Conservation (phyloP, 2,888 invertebrate species). For the Augochlorella aurata region DNA sequence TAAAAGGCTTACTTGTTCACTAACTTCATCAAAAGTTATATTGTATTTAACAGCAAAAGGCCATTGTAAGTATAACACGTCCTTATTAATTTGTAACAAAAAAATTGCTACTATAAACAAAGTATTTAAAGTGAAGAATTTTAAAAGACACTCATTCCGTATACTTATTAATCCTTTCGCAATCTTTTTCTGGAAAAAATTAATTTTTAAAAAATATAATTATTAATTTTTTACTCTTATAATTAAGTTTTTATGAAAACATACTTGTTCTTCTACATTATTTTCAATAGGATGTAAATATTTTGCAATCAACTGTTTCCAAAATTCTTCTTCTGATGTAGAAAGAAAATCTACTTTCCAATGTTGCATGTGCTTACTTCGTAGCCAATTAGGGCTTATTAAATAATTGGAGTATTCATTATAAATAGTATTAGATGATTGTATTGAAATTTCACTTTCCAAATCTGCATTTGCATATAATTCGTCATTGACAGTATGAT, state of each 20-base stretch:
- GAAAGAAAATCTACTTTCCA: conserved; percentile 87
- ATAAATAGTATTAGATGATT: conserved; percentile 2
- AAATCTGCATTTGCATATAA: conserved; percentile 32
- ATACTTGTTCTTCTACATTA: conserved; percentile 85
- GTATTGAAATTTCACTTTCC: conserved; percentile 41
- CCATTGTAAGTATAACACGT: conserved; percentile 84
- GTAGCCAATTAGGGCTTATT: conserved; percentile 87
- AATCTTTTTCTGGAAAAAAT: conserved; percentile 77
- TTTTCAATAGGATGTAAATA: conserved; percentile 90
- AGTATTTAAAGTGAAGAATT: conserved; percentile 87
- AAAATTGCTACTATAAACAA: conserved; percentile 86
- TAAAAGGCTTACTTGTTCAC: conserved; percentile 77
- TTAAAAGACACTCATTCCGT: conserved; percentile 84
- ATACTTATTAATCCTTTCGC: conserved; percentile 83
- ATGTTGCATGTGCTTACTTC: conserved; percentile 86
- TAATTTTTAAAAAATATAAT: not conserved
- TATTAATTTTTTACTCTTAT: not conserved
- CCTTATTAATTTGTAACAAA: conserved; percentile 86
- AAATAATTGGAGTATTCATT: conserved; percentile 77
- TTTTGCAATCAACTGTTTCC: conserved; percentile 89
- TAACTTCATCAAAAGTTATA: conserved; percentile 79
- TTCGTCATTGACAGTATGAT: conserved; percentile 11
- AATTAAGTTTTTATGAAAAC: conserved; percentile 48
- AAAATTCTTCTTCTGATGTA: conserved; percentile 88
- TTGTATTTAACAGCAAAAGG: conserved; percentile 83